Evolutionary conservation across 2,888 invertebrate species (phyloP), one percentile per base, ranked within the genome.

Genomic region (Sinhomidia bicolor): DNA sequence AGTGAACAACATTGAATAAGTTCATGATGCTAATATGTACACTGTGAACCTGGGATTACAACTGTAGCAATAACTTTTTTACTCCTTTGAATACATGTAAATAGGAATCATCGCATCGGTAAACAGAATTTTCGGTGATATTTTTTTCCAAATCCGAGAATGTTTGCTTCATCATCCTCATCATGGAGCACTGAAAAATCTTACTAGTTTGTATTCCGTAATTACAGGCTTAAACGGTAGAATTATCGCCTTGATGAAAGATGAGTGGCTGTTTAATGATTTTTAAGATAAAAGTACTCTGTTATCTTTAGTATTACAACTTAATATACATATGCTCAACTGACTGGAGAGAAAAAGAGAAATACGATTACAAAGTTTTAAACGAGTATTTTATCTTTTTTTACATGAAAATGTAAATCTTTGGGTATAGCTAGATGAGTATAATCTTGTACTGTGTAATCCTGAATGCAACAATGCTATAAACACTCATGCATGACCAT

Each of bases 171-270:
- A 41, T 57, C 54, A 14, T 32, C 14, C 7, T 26, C 14, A 62
- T 26, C 29, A 62, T 23, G n/a, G 32, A n/a, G n/a, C n/a, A n/a
- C n/a, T n/a, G 3, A 44, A n/a, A 36, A 26, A 62, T 17, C 80
- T 41, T 51, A 62, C 57, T 17, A 9, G 23, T 29, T 12, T n/a
- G 17, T 51, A 54, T 17, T 41, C 41, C 17, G 83, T 83, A 83
- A 83, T 83, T 83, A 83, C n/a, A 57, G 68, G 57, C n/a, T 74
- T 44, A 82, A 71, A 71, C 47, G 44, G 71, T 12, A 23, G 26
- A 74, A 83, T 71, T 83, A 83, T 74, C 44, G 26, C 47, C 7
- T 20, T 36, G 83, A 47, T 65, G 81, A 82, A 82, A 82, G 81
- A 82, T 65, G 68, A 68, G 41, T 51, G 26, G 20, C n/a, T 60